Percentiles rank a stretch among this genome's conserved stretches.
Conservation (phyloP, 2,113 vertebrate genomes). For the Rhinoderma darwinii region DNA sequence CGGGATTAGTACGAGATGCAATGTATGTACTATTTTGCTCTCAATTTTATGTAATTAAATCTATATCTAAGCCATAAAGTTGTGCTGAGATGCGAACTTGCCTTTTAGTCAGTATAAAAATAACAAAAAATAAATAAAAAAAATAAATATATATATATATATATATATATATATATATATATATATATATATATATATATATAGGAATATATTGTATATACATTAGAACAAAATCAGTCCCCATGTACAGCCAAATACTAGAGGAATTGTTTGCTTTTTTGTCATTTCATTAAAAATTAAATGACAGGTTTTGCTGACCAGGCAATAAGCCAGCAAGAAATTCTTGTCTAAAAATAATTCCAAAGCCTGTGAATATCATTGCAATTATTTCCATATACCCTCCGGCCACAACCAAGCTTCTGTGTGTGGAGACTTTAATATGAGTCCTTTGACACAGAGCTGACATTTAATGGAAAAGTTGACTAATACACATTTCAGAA, state of each 20-base stretch:
- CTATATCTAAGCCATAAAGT: too few species aligned
- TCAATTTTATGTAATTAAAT: too few species aligned
- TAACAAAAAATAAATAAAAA: too few species aligned
- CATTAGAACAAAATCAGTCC: background rate
- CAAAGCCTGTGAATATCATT: conserved; percentile 14
- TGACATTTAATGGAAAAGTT: conserved; percentile 52
- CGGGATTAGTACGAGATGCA: too few species aligned
- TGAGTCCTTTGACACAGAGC: conserved; percentile 31
- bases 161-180: too few species aligned
- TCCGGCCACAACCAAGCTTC: conserved; percentile 3
- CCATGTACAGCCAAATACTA: background rate
- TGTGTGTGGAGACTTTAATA: conserved; percentile 22
- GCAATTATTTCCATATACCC: conserved; percentile 36
- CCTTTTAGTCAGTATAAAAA: too few species aligned
- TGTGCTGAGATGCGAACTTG: too few species aligned
- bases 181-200: too few species aligned
- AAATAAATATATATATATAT: too few species aligned
- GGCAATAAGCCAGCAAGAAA: conserved; percentile 21
- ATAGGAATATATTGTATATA: background rate
- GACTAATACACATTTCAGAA: conserved; percentile 43
- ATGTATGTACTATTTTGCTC: too few species aligned
- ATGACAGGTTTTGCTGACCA: conserved; percentile 46
- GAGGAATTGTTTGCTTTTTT: conserved; percentile 1
- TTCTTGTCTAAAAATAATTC: conserved; percentile 37
- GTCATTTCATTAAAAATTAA: conserved; percentile 47